These are phyloP conservation scores for Agrilus planipennis DNA, from an alignment of 1,140 invertebrate species.

Conservation along the genomic window DNA sequence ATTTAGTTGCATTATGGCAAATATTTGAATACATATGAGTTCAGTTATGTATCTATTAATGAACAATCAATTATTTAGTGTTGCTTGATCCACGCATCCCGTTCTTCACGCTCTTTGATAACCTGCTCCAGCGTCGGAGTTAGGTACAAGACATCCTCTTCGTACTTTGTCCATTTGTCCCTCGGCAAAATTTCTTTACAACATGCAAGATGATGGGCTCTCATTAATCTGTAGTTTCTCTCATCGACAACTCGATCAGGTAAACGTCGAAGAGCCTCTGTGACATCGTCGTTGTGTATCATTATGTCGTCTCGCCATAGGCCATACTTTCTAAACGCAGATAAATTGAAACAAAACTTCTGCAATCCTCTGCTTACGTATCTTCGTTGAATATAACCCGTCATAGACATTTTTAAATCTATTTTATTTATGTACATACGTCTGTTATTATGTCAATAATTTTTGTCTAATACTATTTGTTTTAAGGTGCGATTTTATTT, in stretches of 20 bases:
- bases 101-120: constrained; percentile 56
- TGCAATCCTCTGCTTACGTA: constrained; percentile 35
- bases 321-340: constrained; percentile 70
- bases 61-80: too few species aligned
- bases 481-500: too few species aligned
- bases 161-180: constrained; percentile 77
- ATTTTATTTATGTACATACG: too few species aligned
- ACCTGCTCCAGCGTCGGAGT: constrained; percentile 64
- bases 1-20: too few species aligned
- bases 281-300: constrained; percentile 52
- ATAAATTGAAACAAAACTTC: constrained; percentile 53
- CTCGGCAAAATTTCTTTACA: constrained; percentile 69
- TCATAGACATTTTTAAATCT: too few species aligned
- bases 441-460: too few species aligned
- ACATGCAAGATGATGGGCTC: constrained; percentile 63
- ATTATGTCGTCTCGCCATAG: constrained; percentile 67
- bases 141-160: constrained; percentile 73
- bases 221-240: constrained; percentile 63
- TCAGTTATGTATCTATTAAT: too few species aligned
- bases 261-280: constrained; percentile 67
- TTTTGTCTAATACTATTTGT: too few species aligned
- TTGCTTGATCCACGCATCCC: constrained; percentile 61
- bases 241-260: constrained; percentile 61
- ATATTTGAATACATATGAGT: too few species aligned
- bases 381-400: too few species aligned